Evolutionary conservation across 2,888 invertebrate genomes (phyloP).

Genomic region (Lydus trimaculatus): DNA sequence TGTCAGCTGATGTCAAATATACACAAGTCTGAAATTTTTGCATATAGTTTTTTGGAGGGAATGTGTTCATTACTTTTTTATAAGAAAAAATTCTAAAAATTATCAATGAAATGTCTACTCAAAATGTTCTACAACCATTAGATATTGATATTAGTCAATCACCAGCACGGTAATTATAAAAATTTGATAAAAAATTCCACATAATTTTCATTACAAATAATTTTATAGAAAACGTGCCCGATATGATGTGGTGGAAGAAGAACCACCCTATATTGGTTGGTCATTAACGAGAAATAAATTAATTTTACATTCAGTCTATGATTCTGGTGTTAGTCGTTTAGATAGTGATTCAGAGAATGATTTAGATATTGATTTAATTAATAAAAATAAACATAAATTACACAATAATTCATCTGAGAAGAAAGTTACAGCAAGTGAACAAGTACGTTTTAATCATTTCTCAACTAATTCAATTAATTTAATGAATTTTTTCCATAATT

Average conservation of each 20-base stretch:
- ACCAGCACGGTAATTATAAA: slow-evolving; percentile 48
- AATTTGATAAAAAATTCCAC: slow-evolving; percentile 1
- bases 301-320: slow-evolving; percentile 63
- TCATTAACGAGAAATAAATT: slow-evolving; percentile 54
- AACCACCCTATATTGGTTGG: slow-evolving; percentile 44
- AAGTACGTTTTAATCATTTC: slow-evolving; percentile 35
- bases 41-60: not conserved
- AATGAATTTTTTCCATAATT: slow-evolving; percentile 6
- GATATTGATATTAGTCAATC: slow-evolving; percentile 50
- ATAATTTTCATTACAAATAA: no score
- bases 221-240: slow-evolving; percentile 53
- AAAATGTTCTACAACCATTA: slow-evolving; percentile 47
- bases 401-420: slow-evolving; percentile 5
- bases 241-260: slow-evolving; percentile 44
- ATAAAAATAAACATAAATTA: slow-evolving; percentile 41
- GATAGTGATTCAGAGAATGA: slow-evolving; percentile 52
- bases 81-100: not conserved
- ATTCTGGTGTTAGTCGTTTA: slow-evolving; percentile 69
- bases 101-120: slow-evolving; percentile 35
- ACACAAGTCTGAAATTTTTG: not conserved
- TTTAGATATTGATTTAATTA: slow-evolving; percentile 45
- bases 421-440: slow-evolving; percentile 41
- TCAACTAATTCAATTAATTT: not conserved
- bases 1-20: slow-evolving; percentile 3
- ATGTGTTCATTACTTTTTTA: not conserved